These are phyloP conservation scores for Sogatella furcifera DNA, from an alignment of 1,140 invertebrate species.

Conservation along the genomic window DNA sequence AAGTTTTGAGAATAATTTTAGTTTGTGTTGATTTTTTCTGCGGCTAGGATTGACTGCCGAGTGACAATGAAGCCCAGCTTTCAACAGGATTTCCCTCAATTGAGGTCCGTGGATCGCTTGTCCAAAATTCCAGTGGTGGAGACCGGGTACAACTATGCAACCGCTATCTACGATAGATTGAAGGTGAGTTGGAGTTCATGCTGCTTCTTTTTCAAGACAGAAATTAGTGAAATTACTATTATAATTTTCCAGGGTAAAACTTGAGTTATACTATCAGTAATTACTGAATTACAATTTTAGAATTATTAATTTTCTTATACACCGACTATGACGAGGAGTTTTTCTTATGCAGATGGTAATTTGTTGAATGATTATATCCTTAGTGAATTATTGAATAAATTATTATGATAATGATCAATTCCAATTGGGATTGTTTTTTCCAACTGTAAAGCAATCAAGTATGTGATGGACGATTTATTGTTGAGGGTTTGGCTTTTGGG, in stretches of 20 bases:
- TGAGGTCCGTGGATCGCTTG: constrained; percentile 55
- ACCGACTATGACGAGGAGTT: neutral
- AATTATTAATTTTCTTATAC: no score
- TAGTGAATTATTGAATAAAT: no score
- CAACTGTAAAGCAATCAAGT: neutral
- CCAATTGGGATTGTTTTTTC: neutral
- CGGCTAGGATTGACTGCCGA: neutral
- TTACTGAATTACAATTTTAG: no score
- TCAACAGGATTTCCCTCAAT: constrained; percentile 33
- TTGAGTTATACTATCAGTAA: no score
- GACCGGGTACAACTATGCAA: constrained; percentile 52
- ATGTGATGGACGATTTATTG: neutral
- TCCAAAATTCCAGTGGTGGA: constrained; percentile 59
- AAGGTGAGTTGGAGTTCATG: constrained; percentile 54
- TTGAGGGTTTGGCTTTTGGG: no score
- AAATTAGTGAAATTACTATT: no score
- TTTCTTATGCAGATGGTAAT: no score
- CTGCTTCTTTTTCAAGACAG: no score
- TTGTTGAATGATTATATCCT: no score
- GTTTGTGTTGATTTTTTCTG: neutral
- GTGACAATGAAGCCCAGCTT: neutral
- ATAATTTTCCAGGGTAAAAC: no score
- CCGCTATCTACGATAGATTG: constrained; percentile 53
- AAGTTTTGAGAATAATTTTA: no score
- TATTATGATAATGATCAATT: no score